Evolutionary conservation across 2,113 vertebrate species (phyloP).

Genomic region (Sula dactylatra): DNA sequence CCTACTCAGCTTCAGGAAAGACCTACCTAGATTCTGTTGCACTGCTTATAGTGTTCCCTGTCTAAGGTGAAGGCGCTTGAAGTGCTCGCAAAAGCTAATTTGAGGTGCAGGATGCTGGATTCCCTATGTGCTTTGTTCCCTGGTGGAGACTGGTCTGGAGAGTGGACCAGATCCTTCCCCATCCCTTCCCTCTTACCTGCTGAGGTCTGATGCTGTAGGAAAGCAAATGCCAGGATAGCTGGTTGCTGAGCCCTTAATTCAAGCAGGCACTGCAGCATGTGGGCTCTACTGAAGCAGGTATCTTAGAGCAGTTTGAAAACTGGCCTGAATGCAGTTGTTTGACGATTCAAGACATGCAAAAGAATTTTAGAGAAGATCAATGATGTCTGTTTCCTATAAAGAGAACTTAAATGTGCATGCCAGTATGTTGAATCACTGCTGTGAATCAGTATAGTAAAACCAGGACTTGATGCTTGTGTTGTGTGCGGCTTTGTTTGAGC

Average conservation of each 20-base stretch:
- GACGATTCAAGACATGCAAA: not conserved
- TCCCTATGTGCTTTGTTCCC: not conserved
- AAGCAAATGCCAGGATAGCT: too few relatives aligned
- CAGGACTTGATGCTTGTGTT: not conserved
- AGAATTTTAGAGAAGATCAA: not conserved
- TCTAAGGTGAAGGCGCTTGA: not conserved
- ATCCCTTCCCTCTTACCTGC: not conserved
- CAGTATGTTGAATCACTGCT: accelerated
- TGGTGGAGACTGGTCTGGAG: not conserved
- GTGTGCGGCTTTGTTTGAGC: not conserved
- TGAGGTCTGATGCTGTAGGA: not conserved
- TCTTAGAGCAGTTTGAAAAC: not conserved
- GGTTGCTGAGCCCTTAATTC: not conserved
- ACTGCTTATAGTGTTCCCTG: not conserved
- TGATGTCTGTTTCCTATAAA: not conserved
- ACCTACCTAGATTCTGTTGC: not conserved
- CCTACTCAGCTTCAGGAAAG: not conserved
- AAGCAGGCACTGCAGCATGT: accelerated
- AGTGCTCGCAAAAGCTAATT: not conserved
- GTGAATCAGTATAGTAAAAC: not conserved
- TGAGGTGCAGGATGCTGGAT: not conserved
- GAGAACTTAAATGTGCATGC: not conserved
- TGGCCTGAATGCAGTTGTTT: not conserved
- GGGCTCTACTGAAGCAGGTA: not conserved
- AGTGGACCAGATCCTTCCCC: not conserved